These are phyloP conservation scores for Drosophila melanica DNA, from an alignment of 1,140 invertebrate species.

Conservation along the genomic window DNA sequence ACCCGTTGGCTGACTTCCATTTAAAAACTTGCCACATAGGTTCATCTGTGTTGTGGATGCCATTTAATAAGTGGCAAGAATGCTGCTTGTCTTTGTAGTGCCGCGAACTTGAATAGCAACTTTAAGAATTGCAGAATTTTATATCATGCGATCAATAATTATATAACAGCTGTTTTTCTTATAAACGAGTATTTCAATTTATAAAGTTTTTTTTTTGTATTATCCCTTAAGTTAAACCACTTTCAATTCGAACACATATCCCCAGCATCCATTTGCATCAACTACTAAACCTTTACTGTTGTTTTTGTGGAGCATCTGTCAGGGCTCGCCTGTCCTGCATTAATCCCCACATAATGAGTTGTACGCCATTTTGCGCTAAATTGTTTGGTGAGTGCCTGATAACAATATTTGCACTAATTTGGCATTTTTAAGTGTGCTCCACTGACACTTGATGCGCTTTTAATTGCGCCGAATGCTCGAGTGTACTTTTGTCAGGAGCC, in stretches of 20 bases:
- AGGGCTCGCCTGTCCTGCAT: constrained; percentile 37
- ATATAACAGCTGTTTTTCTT: too few relatives aligned
- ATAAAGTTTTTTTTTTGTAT: too few relatives aligned
- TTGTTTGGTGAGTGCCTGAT: constrained; percentile 84
- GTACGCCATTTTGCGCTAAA: constrained; percentile 84
- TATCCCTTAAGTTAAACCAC: not conserved
- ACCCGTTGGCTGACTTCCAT: constrained; percentile 63
- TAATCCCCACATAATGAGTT: constrained; percentile 83
- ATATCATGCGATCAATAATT: not conserved
- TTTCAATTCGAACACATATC: not conserved
- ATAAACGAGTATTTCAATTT: too few relatives aligned
- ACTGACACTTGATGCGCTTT: constrained; percentile 84
- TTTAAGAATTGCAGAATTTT: too few relatives aligned
- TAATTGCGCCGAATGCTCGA: constrained; percentile 82
- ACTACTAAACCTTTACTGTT: not conserved
- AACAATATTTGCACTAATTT: constrained; percentile 84
- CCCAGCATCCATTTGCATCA: not conserved
- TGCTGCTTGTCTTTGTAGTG: not conserved
- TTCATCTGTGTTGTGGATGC: constrained; percentile 14
- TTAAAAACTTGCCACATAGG: constrained; percentile 62
- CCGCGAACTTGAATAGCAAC: not conserved
- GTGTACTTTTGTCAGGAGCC: constrained; percentile 61
- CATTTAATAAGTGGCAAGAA: not conserved
- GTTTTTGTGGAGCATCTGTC: not conserved
- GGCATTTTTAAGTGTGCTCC: constrained; percentile 84